Evolutionary conservation across 2,113 vertebrate genomes (phyloP).

Genomic region (Phodopus roborovskii): DNA sequence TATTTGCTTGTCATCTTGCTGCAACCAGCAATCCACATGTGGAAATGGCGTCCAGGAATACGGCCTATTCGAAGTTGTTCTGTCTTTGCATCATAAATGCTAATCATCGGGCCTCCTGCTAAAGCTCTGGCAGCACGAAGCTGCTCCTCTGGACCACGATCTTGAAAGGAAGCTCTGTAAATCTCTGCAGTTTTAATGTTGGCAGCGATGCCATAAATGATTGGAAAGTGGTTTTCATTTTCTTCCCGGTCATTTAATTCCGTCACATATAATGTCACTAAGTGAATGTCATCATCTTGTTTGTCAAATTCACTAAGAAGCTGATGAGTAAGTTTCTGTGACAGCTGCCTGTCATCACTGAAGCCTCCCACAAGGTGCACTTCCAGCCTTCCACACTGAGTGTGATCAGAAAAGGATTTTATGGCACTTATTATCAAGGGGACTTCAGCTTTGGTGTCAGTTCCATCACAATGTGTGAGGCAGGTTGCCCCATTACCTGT

Average conservation of each 20-base stretch:
- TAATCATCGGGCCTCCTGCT: conserved; percentile 92
- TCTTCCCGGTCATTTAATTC: conserved; percentile 94
- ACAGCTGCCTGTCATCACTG: conserved; percentile 93
- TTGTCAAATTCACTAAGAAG: conserved; percentile 95
- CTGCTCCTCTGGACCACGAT: conserved; percentile 92
- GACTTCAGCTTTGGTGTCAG: conserved; percentile 92
- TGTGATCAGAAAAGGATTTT: conserved; percentile 85
- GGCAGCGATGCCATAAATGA: conserved; percentile 95
- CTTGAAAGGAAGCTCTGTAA: conserved; percentile 92
- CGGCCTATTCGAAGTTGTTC: conserved; percentile 91
- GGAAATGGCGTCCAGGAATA: conserved; percentile 93
- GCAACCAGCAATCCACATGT: conserved; percentile 94
- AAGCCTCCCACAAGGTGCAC: conserved; percentile 97
- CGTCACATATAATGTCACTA: conserved; percentile 96
- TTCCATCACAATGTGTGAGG: conserved; percentile 95
- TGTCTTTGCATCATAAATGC: conserved; percentile 92
- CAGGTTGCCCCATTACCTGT: conserved; percentile 96
- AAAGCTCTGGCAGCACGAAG: conserved; percentile 93
- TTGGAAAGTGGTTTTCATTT: conserved; percentile 91
- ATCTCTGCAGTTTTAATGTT: conserved; percentile 95
- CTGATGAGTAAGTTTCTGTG: conserved; percentile 93
- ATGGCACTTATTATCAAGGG: conserved; percentile 90
- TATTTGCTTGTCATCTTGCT: conserved; percentile 92
- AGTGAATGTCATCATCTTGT: conserved; percentile 93
- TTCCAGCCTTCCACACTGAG: conserved; percentile 92